Conservation (phyloP, 2,113 vertebrate species). For the Galbula dea region DNA sequence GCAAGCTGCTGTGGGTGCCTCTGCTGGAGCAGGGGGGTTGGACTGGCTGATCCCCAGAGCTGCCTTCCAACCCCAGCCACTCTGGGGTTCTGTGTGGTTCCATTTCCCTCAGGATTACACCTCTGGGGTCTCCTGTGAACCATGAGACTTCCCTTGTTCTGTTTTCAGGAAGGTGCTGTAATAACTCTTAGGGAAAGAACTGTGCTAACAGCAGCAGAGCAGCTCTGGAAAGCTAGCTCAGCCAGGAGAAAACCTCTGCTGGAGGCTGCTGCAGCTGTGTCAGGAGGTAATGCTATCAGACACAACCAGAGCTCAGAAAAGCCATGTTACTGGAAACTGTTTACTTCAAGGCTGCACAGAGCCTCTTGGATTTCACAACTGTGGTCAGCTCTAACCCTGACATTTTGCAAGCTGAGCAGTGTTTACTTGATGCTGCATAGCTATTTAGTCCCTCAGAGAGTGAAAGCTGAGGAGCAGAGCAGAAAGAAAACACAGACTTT, state of each 20-base stretch:
- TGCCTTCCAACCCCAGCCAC: no score
- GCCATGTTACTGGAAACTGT: neutral
- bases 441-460: fast-evolving
- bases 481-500: fast-evolving
- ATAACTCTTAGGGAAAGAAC: neutral
- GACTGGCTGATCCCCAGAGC: no score
- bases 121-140: neutral
- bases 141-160: neutral
- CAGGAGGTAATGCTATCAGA: neutral
- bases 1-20: no score
- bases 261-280: neutral
- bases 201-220: neutral
- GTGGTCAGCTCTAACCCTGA: neutral
- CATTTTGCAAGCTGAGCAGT: neutral
- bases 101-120: neutral
- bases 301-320: neutral
- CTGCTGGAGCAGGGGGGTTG: no score
- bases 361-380: neutral
- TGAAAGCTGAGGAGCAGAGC: neutral
- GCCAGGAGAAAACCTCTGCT: neutral
- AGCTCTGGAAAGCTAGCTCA: neutral
- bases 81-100: no score
- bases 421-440: neutral
- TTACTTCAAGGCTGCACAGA: neutral
- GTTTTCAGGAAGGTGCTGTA: neutral